Conservation (phyloP, 1,140 invertebrate species). For the Macrostomum lignano region DNA sequence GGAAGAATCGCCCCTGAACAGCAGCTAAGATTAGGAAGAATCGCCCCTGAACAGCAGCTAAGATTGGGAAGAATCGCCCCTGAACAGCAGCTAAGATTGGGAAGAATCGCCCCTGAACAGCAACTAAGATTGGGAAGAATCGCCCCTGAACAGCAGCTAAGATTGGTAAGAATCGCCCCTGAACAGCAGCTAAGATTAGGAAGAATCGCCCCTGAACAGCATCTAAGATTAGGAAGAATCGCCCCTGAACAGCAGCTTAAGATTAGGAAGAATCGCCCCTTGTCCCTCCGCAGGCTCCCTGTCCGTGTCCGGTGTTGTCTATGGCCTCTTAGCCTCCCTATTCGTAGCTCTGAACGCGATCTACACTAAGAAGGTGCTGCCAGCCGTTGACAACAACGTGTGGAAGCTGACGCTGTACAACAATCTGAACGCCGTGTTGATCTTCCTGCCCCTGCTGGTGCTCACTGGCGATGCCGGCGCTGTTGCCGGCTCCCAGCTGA, state of each 20-base stretch:
- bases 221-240: not conserved
- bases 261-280: not conserved
- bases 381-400: constrained; percentile 46
- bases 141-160: not conserved
- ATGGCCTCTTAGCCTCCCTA: constrained; percentile 63
- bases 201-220: not conserved
- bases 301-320: constrained; percentile 57
- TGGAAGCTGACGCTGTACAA: constrained; percentile 61
- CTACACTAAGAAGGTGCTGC: constrained; percentile 58
- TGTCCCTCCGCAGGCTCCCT: constrained; percentile 40
- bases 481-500: constrained; percentile 38
- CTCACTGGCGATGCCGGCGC: constrained; percentile 45
- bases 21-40: too few relatives aligned
- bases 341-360: constrained; percentile 79
- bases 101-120: too few relatives aligned
- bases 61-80: too few relatives aligned
- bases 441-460: constrained; percentile 70
- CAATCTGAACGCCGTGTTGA: constrained; percentile 61
- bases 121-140: constrained; percentile 3
- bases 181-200: not conserved
- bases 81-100: too few relatives aligned
- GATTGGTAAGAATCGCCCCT: not conserved
- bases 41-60: too few relatives aligned
- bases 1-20: too few relatives aligned
- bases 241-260: not conserved